Conservation (phyloP, 2,797 vertebrate genomes). For the Orestias chungarensis region DNA sequence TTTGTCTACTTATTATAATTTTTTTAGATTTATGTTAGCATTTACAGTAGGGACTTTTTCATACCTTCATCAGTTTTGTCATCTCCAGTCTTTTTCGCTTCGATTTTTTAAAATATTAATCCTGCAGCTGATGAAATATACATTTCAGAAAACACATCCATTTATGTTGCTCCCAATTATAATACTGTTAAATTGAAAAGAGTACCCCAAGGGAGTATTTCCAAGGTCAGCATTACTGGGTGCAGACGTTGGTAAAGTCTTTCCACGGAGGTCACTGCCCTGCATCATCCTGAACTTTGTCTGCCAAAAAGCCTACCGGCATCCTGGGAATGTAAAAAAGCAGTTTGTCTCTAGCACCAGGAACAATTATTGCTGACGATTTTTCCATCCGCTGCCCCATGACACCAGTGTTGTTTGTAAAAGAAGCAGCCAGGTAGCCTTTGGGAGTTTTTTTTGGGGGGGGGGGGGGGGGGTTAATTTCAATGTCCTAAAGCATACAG, state of each 20-base stretch:
- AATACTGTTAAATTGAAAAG: conserved; percentile 59
- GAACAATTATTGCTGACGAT: conserved; percentile 57
- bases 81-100: background rate
- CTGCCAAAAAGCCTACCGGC: conserved; percentile 46
- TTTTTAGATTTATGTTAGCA: conserved; percentile 17
- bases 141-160: conserved; percentile 38
- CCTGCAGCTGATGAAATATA: conserved; percentile 15
- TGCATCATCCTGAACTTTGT: conserved; percentile 46
- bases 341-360: conserved; percentile 49
- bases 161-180: conserved; percentile 53
- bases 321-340: conserved; percentile 50
- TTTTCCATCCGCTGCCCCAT: conserved; percentile 37
- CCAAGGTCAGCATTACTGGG: conserved; percentile 65
- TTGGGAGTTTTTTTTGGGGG: conserved; percentile 55
- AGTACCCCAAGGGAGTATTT: conserved; percentile 44
- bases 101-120: background rate
- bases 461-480: conserved; percentile 70
- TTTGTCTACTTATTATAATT: conserved; percentile 13
- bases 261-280: conserved; percentile 60
- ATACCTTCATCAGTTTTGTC: background rate
- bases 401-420: conserved; percentile 39
- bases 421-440: conserved; percentile 41
- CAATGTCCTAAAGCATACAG: conserved; percentile 44
- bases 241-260: conserved; percentile 67
- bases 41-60: background rate